Evolutionary conservation across 1,140 invertebrate species (phyloP).

Genomic region (Solenopsis invicta): DNA sequence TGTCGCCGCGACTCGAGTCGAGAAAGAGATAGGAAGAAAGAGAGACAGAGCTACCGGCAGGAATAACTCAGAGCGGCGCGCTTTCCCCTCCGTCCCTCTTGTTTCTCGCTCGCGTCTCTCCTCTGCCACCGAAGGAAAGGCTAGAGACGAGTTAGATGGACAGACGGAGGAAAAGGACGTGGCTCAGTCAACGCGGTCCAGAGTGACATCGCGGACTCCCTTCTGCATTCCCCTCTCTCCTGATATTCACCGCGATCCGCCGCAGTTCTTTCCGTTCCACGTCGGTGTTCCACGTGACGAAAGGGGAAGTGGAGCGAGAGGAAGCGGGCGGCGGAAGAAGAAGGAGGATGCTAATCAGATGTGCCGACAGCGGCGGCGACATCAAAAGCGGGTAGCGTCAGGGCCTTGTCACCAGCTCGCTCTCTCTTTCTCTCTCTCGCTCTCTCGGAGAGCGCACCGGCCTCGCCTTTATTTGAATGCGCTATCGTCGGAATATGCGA

Average conservation of each 20-base stretch:
- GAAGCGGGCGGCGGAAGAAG: conserved; percentile 38
- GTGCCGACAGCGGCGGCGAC: conserved; percentile 84
- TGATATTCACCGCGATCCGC: conserved; percentile 48
- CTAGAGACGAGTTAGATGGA: conserved; percentile 82
- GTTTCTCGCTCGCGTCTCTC: neutral
- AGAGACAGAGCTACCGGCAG: conserved; percentile 50
- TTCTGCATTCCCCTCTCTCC: conserved; percentile 38
- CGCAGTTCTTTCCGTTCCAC: conserved; percentile 30
- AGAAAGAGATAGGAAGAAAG: conserved; percentile 33
- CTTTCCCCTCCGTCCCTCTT: conserved; percentile 52
- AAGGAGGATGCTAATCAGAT: conserved; percentile 86
- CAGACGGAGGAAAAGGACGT: conserved; percentile 75
- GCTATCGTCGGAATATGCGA: conserved; percentile 77
- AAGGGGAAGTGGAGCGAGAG: conserved; percentile 49
- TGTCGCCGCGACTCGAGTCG: conserved; percentile 81
- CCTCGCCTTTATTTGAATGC: conserved; percentile 83
- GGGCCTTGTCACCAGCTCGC: conserved; percentile 80
- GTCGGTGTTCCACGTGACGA: conserved; percentile 31
- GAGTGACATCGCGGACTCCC: conserved; percentile 70
- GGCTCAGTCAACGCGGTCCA: conserved; percentile 78
- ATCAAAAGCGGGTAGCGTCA: conserved; percentile 84
- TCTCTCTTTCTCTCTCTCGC: neutral
- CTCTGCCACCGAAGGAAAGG: conserved; percentile 57
- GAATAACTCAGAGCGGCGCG: conserved; percentile 82
- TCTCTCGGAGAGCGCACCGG: conserved; percentile 49